A percentile compares a stretch with the other conserved stretches of the same genome.
These are phyloP conservation scores for Euphonia xanthogaster DNA, from an alignment of 2,797 vertebrate genomes.

Conservation along the genomic window DNA sequence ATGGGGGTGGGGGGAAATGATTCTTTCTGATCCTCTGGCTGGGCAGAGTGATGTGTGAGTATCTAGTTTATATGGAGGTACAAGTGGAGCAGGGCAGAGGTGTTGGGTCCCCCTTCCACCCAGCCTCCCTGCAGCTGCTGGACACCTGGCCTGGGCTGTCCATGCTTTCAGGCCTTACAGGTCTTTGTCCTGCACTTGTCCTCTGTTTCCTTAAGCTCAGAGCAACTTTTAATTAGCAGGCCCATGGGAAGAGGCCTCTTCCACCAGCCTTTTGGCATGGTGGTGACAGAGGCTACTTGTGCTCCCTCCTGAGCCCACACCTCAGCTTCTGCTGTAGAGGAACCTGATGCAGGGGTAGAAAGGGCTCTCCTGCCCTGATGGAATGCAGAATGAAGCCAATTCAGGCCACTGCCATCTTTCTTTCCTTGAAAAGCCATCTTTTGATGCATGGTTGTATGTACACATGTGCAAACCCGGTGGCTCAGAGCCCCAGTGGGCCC, in stretches of 20 bases:
- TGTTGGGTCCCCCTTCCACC: not conserved
- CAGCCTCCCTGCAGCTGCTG: not conserved
- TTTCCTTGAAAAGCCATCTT: not conserved
- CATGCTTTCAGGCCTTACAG: not conserved
- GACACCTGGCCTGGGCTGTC: not conserved
- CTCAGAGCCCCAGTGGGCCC: not conserved
- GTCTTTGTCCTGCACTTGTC: not conserved
- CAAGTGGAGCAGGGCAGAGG: not conserved
- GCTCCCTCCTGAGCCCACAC: not conserved
- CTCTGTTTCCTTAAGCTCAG: not conserved
- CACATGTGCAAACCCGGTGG: fast-evolving
- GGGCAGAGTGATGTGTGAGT: not conserved
- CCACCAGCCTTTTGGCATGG: not conserved
- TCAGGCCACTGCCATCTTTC: not conserved
- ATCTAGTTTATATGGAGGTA: fast-evolving
- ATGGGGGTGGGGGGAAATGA: fast-evolving
- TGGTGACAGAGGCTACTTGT: not conserved
- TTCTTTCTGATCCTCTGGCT: not conserved
- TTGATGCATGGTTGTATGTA: not conserved
- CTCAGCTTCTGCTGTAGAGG: not conserved
- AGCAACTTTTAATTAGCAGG: not conserved
- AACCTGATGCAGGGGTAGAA: not conserved
- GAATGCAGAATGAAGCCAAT: not conserved
- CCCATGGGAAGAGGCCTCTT: not conserved
- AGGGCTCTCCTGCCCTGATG: not conserved